phyloP scores from a whole-genome alignment of 2,113 vertebrate genomes.

The Eptesicus fuscus region DNA sequence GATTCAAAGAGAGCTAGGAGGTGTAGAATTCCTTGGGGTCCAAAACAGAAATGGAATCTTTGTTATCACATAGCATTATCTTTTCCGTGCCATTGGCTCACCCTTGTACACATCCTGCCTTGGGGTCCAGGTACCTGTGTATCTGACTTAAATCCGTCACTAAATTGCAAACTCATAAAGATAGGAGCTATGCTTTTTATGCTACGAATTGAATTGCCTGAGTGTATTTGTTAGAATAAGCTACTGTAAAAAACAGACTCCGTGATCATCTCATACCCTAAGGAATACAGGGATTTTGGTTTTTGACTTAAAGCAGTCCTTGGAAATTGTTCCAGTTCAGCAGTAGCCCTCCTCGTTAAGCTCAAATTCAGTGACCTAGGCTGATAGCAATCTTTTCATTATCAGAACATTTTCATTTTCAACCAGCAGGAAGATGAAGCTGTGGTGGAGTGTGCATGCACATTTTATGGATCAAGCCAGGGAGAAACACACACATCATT shows the following conservation, averaged over 20 bases:
- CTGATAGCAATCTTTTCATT: background rate
- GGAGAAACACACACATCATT: background rate
- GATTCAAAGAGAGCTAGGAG: background rate
- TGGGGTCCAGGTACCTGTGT: background rate
- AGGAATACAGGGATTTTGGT: background rate
- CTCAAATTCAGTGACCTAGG: background rate
- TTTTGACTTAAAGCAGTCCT: background rate
- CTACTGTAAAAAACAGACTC: background rate
- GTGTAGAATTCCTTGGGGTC: background rate
- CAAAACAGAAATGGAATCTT: background rate
- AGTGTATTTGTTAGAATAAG: background rate
- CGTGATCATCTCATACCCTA: background rate
- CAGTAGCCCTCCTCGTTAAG: background rate
- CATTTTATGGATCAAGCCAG: background rate
- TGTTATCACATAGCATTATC: background rate
- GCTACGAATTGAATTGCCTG: background rate
- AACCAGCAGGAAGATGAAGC: background rate
- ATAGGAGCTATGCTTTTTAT: background rate
- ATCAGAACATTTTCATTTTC: background rate
- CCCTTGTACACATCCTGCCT: background rate
- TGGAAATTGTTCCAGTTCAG: background rate
- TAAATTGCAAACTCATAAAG: background rate
- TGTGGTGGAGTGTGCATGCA: background rate
- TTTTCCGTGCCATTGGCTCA: background rate
- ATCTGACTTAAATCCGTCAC: background rate